phyloP scores from a whole-genome alignment of 2,888 invertebrate species.

The Cephus spinipes region DNA sequence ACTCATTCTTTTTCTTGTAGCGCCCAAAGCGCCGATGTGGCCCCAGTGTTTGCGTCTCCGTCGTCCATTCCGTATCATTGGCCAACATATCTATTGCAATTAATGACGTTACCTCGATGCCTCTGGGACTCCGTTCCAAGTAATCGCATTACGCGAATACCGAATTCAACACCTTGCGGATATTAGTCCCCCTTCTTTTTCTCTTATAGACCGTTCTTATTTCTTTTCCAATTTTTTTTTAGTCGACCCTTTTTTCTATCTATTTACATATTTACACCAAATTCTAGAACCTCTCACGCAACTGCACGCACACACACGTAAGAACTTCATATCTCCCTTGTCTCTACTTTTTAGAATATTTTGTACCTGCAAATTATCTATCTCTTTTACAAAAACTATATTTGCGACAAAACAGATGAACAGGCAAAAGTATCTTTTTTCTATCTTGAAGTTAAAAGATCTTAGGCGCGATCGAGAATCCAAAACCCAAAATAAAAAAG shows the following conservation, averaged over 20 bases:
- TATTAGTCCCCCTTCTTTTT: not conserved
- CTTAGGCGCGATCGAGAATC: not conserved
- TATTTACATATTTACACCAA: conserved; percentile 21
- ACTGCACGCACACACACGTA: not conserved
- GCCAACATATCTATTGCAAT: conserved; percentile 47
- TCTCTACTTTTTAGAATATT: not conserved
- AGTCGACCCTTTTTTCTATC: conserved; percentile 7
- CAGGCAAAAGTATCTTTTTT: not conserved
- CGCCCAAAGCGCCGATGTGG: conserved; percentile 59
- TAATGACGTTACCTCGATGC: conserved; percentile 15
- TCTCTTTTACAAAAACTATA: not conserved
- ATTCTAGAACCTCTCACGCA: not conserved
- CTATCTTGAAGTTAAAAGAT: not conserved
- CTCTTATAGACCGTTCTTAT: not conserved
- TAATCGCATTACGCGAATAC: conserved; percentile 64
- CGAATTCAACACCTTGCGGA: conserved; percentile 58
- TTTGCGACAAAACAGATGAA: not conserved
- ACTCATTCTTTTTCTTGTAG: conserved; percentile 66
- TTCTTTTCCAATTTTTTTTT: not conserved
- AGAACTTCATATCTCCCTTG: not conserved
- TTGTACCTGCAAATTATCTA: not conserved
- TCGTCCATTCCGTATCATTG: conserved; percentile 63
- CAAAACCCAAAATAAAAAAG: not conserved
- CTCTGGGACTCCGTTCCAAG: conserved; percentile 44
- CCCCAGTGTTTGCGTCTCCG: conserved; percentile 50